Evolutionary conservation across 2,888 invertebrate genomes (phyloP), one percentile per base, ranked within the genome.

Genomic region (Argyra leucocephala): DNA sequence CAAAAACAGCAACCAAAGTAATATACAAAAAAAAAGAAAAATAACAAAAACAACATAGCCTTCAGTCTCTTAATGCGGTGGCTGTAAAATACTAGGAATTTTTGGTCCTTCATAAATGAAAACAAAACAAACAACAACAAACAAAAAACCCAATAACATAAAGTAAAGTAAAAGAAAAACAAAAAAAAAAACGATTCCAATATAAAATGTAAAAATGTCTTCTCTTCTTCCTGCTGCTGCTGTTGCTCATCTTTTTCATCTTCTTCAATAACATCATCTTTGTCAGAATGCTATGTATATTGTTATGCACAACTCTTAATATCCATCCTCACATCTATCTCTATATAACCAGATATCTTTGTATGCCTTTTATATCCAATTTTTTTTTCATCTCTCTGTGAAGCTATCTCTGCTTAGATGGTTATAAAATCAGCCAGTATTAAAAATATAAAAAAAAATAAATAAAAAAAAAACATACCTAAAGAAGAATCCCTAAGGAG

Each of bases 31-130:
- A 37, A 37, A 37, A 37, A 37, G 3, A 37, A 37, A 3, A 37
- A 37, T 12, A 37, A 48, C 5, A 48, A 48, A 9, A 48, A 48
- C 48, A 48, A 48, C 48, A 48, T 48, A 48, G 48, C 48, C 48
- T 48, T 48, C 48, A 48, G 48, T 48, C 48, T 48, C 48, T 48
- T 48, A 59, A 59, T 59, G 59, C 59, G 59, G 59, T 59, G 59
- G 59, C 59, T 59, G 59, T 23, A 59, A 59, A 59, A 59, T 59
- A 59, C 59, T 59, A 59, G 23, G 23, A 59, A 59, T 59, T 59
- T 59, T 48, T 18, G 48, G 48, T 48, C 12, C 23, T 24, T 59
- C 59, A 23, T 22, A 59, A 23, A 59, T 59, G 59, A 59, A 58
- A 58, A 57, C n/a, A 6, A 57, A 18, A 57, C 9, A 57, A n/a